Percentiles rank a stretch among this genome's conserved stretches.
These are phyloP conservation scores for Apostichopus leukothele DNA, from an alignment of 53 echinoderm and acorn worm genomes.

Conservation along the genomic window DNA sequence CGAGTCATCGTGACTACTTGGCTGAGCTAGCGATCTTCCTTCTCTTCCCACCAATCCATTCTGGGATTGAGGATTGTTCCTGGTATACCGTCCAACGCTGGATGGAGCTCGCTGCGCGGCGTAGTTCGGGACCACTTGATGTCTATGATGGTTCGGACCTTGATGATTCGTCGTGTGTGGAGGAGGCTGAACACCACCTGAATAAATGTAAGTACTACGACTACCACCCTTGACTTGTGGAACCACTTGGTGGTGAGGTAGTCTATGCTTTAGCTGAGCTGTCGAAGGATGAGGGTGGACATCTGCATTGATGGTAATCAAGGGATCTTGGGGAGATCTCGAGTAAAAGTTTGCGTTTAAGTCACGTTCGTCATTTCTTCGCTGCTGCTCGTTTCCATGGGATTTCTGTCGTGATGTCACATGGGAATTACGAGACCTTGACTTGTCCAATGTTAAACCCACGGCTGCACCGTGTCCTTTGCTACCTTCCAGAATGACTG, in stretches of 20 bases:
- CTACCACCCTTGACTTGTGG: not conserved
- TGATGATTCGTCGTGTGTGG: not conserved
- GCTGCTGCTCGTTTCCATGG: not conserved
- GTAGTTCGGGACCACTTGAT: not conserved
- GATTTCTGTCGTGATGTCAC: not conserved
- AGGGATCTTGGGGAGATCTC: not conserved
- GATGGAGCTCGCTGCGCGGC: not conserved
- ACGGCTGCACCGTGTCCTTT: conserved; percentile 78
- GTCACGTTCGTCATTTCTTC: not conserved
- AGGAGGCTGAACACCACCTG: not conserved
- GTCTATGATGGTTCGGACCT: not conserved
- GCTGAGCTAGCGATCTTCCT: not conserved
- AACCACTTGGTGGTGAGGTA: not conserved
- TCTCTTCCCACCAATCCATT: not conserved
- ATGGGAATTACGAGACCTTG: conserved; percentile 11
- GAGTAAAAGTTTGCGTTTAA: not conserved
- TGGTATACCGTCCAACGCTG: not conserved
- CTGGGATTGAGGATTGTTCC: no score
- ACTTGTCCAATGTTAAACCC: conserved; percentile 59
- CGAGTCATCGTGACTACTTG: conserved; percentile 53
- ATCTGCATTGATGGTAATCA: not conserved
- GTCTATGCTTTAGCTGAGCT: not conserved
- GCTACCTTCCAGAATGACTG: conserved; percentile 79
- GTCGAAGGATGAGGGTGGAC: not conserved
- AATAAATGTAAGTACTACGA: conserved; percentile 30